A percentile compares a stretch with the other conserved stretches of the same genome.
phyloP scores from a whole-genome alignment of 2,113 vertebrate genomes.

The Callipepla squamata region DNA sequence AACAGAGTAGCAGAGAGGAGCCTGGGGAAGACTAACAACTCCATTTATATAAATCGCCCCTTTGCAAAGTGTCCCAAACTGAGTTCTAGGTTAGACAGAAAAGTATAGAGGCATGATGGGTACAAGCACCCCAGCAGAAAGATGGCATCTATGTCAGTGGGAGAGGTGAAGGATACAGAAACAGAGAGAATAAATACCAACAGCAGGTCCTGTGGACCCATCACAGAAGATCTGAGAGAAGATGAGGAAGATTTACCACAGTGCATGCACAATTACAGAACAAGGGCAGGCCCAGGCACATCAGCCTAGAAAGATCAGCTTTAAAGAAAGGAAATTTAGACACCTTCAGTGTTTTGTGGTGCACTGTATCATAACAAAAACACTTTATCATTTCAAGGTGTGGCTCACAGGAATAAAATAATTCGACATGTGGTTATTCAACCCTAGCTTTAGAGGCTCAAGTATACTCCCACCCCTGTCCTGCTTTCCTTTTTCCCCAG shows the following conservation, averaged over 20 bases:
- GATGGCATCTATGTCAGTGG: background rate
- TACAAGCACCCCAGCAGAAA: rapidly evolving
- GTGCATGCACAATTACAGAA: background rate
- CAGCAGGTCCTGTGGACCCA: background rate
- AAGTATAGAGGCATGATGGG: background rate
- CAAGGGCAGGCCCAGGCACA: background rate
- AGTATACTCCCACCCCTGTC: background rate
- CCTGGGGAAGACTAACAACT: background rate
- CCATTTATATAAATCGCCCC: background rate
- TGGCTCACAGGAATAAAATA: constrained; percentile 6
- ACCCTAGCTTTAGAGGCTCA: background rate
- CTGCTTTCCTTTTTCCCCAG: background rate
- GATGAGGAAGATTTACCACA: background rate
- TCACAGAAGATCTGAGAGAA: background rate
- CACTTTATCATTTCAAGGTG: background rate
- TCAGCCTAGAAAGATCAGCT: background rate
- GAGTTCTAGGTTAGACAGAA: background rate
- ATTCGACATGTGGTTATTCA: background rate
- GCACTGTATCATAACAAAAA: background rate
- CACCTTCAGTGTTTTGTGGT: background rate
- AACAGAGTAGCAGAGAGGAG: background rate
- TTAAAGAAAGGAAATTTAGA: background rate
- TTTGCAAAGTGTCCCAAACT: background rate
- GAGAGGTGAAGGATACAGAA: background rate
- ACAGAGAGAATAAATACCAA: background rate